Evolutionary conservation across 1,140 invertebrate genomes (phyloP), one percentile per base, ranked within the genome.

Genomic region (Drosophila serrata): DNA sequence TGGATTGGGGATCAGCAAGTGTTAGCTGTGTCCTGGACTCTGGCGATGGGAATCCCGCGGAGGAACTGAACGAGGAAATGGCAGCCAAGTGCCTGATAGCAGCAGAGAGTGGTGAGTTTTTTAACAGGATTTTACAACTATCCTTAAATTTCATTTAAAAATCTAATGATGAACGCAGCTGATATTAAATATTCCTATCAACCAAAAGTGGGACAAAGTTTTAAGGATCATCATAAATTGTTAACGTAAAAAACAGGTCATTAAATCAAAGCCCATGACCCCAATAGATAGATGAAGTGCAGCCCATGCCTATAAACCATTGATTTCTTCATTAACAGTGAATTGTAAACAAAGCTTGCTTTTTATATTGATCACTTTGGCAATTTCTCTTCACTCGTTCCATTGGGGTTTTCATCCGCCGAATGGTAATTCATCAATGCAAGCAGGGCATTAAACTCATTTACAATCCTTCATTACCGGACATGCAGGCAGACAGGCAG

Each of bases 401-500:
- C 39, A 57, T 24, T n/a, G n/a, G 33, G 8, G 39, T 19, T 9
- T 27, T 17, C 35, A 37, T 55, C 22, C 48, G 62, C 43, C 49
- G 59, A 62, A 51, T 33, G 79, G 70, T 72, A 74, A 87, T 87
- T 46, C 79, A 87, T 87, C 79, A 88, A 80, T 88, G 60, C 70
- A 40, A 51, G 58, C 56, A 61, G 58, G 74, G 59, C 63, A 81
- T 69, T 81, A 75, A 81, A 86, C 79, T 74, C 84, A 88, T 87
- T 87, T 88, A 80, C 85, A 84, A 87, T 87, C 84, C 84, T 87
- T 82, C 64, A 82, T 88, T 87, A 88, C 62, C 49, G 53, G 63
- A 35, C 67, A 59, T 49, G 64, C 45, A 73, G 43, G 22, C 43
- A 46, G 43, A 12, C 40, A 24, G 40, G 37, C 59, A 9, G 17